Evolutionary conservation across 2,113 vertebrate genomes (phyloP), one percentile per base, ranked within the genome.

Genomic region (Pithys albifrons): DNA sequence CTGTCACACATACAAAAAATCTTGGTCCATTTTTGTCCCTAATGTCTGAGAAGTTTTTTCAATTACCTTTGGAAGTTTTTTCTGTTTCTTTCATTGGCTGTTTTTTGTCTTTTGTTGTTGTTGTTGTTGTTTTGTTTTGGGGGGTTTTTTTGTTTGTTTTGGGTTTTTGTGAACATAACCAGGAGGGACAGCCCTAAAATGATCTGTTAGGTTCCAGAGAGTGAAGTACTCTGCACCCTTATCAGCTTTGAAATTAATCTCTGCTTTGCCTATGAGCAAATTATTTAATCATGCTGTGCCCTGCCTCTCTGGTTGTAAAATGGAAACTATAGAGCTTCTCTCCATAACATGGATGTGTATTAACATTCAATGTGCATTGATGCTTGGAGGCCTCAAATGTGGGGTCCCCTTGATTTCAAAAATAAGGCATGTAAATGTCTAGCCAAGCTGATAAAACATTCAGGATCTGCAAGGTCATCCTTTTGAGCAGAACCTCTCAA

Each of bases 351-450:
- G 33, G 39, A 20, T 27, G 25, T 57, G 2, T 43, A 23, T 39
- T 54, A 80, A 25, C 8, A 10, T 25, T 25, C 29, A n/a, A 25
- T 7, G 3, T 52, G 14, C 16, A 12, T 2, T 11, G 5, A 18
- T 54, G 9, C 41, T 74, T 69, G 57, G 41, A 80, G 62, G 70
- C n/a, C 16, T 78, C 61, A 74, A 62, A 62, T 16, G 23, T 39
- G 25, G 24, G 9, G 35, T 35, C 6, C 15, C 13, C 3, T 22
- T 9, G 15, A 12, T 23, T 67, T 71, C 64, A 85, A 19, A 88
- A 81, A 84, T 28, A 74, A 37, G 11, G 70, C 7, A 2, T 0
- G 0, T 10, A 24, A 80, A 43, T 49, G 19, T 23, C 24, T 92
- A 86, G 76, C 10, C 28, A 43, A 54, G 52, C 8, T 64, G 19